Percentiles rank a stretch among this genome's conserved stretches.
Evolutionary conservation across 92 coral and sea anemone genomes (phyloP).

Genomic region (Zoanthus solanderi): DNA sequence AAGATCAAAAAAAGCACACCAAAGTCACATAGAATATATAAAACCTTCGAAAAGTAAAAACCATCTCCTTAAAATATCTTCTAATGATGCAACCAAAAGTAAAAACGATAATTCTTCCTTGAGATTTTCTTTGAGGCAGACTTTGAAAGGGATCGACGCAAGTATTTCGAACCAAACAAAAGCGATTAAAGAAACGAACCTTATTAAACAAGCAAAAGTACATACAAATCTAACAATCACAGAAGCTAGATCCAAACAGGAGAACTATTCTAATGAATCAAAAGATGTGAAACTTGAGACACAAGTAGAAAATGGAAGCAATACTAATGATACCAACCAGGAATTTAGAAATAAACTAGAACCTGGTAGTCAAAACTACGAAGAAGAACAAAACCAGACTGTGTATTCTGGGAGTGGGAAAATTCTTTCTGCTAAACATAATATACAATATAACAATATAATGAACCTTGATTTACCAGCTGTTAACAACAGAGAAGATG

Average conservation of each 20-base stretch:
- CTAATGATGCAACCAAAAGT: neutral
- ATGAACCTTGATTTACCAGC: neutral
- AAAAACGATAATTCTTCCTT: neutral
- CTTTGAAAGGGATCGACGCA: neutral
- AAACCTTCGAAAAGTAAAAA: neutral
- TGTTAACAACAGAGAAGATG: neutral
- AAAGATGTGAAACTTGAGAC: neutral
- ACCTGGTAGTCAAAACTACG: neutral
- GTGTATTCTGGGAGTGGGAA: neutral
- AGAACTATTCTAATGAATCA: neutral
- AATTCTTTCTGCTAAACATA: neutral
- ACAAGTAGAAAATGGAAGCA: neutral
- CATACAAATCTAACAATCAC: neutral
- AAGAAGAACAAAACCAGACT: neutral
- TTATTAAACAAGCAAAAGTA: neutral
- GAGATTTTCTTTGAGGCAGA: neutral
- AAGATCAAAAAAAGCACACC: neutral
- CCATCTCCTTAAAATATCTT: neutral
- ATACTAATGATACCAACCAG: too few relatives aligned
- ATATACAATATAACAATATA: neutral
- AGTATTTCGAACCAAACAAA: neutral
- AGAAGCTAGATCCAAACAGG: neutral
- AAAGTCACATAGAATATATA: neutral
- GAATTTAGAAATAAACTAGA: neutral
- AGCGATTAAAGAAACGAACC: neutral